Percentiles rank a stretch among this genome's conserved stretches.
Evolutionary conservation across 2,113 vertebrate genomes (phyloP).

Genomic region (Rhegmatorhina hoffmannsi): DNA sequence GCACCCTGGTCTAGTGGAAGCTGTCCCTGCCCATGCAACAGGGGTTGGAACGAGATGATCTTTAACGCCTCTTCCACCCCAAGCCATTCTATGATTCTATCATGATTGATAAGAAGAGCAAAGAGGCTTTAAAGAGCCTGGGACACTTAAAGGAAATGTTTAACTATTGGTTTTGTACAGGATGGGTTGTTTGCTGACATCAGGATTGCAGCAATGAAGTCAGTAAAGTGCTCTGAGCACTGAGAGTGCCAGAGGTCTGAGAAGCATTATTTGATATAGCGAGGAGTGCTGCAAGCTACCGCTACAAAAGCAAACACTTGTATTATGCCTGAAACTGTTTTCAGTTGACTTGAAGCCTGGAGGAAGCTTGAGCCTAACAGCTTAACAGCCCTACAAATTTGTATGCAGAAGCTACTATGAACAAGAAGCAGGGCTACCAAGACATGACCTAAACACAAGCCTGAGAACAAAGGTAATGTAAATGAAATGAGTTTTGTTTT

Average conservation of each 20-base stretch:
- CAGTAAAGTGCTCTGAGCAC: background rate
- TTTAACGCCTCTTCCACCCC: background rate
- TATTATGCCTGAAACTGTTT: background rate
- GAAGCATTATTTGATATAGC: background rate
- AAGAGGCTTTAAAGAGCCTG: background rate
- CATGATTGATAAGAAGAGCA: background rate
- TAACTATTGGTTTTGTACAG: background rate
- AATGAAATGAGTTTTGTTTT: background rate
- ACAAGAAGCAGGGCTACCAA: background rate
- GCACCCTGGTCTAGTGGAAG: background rate
- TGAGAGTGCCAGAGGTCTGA: background rate
- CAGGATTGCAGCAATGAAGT: background rate
- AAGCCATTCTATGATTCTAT: background rate
- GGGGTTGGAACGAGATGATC: background rate
- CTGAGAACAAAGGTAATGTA: background rate
- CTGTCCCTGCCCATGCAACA: background rate
- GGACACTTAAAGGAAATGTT: background rate
- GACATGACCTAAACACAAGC: background rate
- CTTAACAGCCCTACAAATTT: background rate
- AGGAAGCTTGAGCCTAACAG: background rate
- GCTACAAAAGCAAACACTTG: background rate
- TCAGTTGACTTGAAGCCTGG: rapidly evolving
- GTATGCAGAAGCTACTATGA: background rate
- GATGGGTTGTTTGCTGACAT: background rate
- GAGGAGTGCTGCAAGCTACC: background rate